Conservation (phyloP, 2,797 vertebrate species). For the Poeciliopsis paucimaculata region DNA sequence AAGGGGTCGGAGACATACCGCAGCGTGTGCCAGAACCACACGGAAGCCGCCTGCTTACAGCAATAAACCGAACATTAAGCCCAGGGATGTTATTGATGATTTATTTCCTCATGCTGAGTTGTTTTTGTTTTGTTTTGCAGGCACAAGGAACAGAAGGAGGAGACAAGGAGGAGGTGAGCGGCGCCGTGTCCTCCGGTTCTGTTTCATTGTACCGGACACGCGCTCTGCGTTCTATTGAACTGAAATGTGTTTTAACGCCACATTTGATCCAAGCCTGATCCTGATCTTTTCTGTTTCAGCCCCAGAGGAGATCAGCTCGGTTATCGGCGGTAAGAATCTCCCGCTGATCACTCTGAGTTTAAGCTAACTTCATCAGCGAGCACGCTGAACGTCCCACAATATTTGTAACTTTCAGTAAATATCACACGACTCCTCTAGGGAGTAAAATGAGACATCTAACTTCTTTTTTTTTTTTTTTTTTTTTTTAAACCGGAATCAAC, state of each 20-base stretch:
- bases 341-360: not conserved
- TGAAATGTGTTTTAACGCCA: not conserved
- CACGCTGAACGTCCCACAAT: not conserved
- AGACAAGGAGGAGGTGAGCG: slow-evolving; percentile 88
- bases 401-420: not conserved
- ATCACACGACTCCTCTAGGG: not conserved
- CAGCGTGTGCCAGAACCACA: slow-evolving; percentile 29
- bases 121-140: slow-evolving; percentile 46
- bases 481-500: not conserved
- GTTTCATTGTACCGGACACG: slow-evolving; percentile 2
- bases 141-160: slow-evolving; percentile 83
- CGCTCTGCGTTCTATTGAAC: not conserved
- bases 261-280: slow-evolving; percentile 5
- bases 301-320: slow-evolving; percentile 93
- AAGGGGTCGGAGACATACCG: slow-evolving; percentile 19
- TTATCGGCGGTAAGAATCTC: slow-evolving; percentile 88
- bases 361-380: not conserved
- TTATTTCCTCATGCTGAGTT: slow-evolving; percentile 23
- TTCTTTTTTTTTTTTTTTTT: not conserved
- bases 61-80: slow-evolving; percentile 32
- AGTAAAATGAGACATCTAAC: not conserved
- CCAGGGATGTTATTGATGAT: not conserved
- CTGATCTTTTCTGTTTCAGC: slow-evolving; percentile 75
- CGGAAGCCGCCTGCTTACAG: slow-evolving; percentile 18
- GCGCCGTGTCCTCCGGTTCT: not conserved